Evolutionary conservation across 2,113 vertebrate species (phyloP), one percentile per base, ranked within the genome.

Genomic region (Martes martes): DNA sequence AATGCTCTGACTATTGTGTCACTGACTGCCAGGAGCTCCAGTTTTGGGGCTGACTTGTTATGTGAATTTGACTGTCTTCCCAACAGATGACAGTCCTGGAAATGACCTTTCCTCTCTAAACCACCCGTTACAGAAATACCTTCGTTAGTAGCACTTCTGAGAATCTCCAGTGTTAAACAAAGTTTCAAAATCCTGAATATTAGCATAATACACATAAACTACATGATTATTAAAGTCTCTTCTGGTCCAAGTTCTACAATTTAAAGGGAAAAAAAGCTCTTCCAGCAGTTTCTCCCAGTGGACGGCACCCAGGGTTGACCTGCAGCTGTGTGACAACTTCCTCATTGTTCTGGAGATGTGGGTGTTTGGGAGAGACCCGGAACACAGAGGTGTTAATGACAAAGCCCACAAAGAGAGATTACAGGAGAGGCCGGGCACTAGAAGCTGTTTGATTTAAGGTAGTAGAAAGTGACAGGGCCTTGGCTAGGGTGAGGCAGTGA

Each of bases 151-250:
- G 47, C 33, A 10, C 6, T 89, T 84, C 50, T 81, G 82, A 96
- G 28, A 95, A 67, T 83, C 16, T 81, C 85, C 91, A 91, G 83
- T 93, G n/a, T 90, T 81, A 96, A 78, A 63, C 63, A 80, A 87
- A 87, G 18, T 14, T 42, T 85, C 55, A 93, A 93, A 93, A 74
- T 63, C 55, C 15, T 63, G 45, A 92, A 69, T 79, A 80, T 82
- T 67, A 79, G 59, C 19, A 94, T 39, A 36, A 94, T 45, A 36
- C 28, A 79, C 7, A 82, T 80, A 76, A 94, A 91, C 55, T 71
- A 65, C 24, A 11, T 39, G 24, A 14, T 67, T 26, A 55, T 69
- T 83, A 10, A 86, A 33, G n/a, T 78, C 50, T 71, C 31, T 78
- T 80, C 26, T 50, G 55, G 85, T 21, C 18, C 19, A 86, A 80